phyloP scores from a whole-genome alignment of 2,888 invertebrate genomes.

The Sinopyrophorus schimmeli region DNA sequence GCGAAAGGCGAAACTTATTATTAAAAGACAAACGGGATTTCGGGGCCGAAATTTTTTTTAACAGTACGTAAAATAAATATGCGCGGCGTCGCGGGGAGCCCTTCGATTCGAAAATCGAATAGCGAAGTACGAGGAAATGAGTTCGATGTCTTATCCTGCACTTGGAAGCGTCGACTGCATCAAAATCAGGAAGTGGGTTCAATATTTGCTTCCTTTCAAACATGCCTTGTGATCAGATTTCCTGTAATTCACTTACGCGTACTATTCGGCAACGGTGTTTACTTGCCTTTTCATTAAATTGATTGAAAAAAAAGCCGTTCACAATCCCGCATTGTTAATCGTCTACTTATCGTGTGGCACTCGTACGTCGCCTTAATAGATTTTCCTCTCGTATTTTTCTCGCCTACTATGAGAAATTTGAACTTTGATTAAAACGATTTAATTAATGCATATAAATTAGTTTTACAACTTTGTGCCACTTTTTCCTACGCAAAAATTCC shows the following conservation, averaged over 20 bases:
- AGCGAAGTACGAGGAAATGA: slow-evolving; percentile 25
- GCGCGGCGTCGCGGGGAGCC: slow-evolving; percentile 1
- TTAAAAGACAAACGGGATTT: slow-evolving; percentile 14
- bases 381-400: too few relatives aligned
- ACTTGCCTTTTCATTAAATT: slow-evolving; percentile 18
- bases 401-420: too few relatives aligned
- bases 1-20: slow-evolving; percentile 15
- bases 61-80: slow-evolving; percentile 24
- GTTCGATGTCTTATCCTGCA: slow-evolving; percentile 26
- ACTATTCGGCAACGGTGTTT: slow-evolving; percentile 29
- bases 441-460: too few relatives aligned
- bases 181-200: slow-evolving; percentile 23
- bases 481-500: too few relatives aligned
- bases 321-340: too few relatives aligned
- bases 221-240: slow-evolving; percentile 31
- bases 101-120: slow-evolving; percentile 28
- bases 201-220: slow-evolving; percentile 32
- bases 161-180: slow-evolving; percentile 17
- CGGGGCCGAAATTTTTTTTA: not conserved
- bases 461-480: too few relatives aligned
- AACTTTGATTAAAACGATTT: too few relatives aligned
- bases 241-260: slow-evolving; percentile 31
- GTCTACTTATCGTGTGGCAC: too few relatives aligned
- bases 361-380: too few relatives aligned
- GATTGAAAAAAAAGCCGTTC: slow-evolving; percentile 18